These are phyloP conservation scores for Panulirus ornatus DNA, from an alignment of 1,140 invertebrate species.

Conservation along the genomic window DNA sequence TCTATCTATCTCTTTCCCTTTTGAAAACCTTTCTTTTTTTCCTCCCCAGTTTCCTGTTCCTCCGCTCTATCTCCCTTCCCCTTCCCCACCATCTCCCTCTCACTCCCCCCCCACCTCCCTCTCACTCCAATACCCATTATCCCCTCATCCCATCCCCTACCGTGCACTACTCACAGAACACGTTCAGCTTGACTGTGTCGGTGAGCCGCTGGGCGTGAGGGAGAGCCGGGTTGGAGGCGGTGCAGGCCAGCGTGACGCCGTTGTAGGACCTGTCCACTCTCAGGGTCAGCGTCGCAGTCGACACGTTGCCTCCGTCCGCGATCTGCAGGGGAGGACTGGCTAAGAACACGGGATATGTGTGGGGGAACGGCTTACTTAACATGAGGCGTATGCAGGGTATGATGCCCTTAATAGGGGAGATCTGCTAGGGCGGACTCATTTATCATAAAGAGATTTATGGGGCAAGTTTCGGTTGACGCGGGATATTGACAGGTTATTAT, in stretches of 20 bases:
- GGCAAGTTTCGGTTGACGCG: too few relatives aligned
- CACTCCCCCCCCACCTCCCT: background rate
- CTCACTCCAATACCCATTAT: background rate
- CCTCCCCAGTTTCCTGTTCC: background rate
- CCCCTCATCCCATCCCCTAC: too few relatives aligned
- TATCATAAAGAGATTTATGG: too few relatives aligned
- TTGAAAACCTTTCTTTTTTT: too few relatives aligned
- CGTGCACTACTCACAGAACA: conserved; percentile 20
- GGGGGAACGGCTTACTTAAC: too few relatives aligned
- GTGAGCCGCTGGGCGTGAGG: conserved; percentile 13
- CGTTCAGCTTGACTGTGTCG: conserved; percentile 39
- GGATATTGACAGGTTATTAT: too few relatives aligned
- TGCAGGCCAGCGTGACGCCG: conserved; percentile 36
- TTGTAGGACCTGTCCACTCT: conserved; percentile 22
- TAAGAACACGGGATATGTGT: too few relatives aligned
- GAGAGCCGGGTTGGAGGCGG: conserved; percentile 39
- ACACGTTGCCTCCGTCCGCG: conserved; percentile 39
- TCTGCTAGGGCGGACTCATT: too few relatives aligned
- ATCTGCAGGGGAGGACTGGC: conserved; percentile 15
- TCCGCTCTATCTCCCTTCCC: background rate
- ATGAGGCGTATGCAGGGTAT: too few relatives aligned
- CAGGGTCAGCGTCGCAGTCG: conserved; percentile 48
- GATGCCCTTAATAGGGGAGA: too few relatives aligned
- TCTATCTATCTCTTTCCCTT: too few relatives aligned
- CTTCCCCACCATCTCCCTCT: background rate